phyloP scores from a whole-genome alignment of 30 jellyfish, hydroid and myxozoan genomes.

The Hydra vulgaris region DNA sequence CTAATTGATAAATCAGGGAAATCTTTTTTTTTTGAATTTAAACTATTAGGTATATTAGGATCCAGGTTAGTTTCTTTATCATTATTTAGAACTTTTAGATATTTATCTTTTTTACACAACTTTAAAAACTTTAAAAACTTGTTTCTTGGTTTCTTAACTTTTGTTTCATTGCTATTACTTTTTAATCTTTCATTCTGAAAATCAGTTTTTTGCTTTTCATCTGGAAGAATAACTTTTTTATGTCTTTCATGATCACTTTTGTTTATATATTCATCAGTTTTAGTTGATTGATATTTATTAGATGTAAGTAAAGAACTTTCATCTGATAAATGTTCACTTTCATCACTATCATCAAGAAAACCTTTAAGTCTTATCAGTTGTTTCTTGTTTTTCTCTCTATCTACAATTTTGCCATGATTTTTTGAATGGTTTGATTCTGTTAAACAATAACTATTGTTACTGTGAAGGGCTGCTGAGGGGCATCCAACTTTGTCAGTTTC shows the following conservation, averaged over 20 bases:
- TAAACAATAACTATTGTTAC: too few species aligned
- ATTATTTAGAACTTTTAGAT: neutral
- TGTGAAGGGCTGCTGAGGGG: too few species aligned
- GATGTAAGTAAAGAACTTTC: neutral
- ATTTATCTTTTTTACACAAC: neutral
- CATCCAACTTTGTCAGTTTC: too few species aligned
- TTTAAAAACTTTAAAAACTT: neutral
- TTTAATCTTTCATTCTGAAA: too few species aligned
- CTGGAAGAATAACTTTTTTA: too few species aligned
- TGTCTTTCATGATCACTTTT: neutral
- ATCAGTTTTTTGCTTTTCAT: neutral
- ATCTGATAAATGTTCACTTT: neutral
- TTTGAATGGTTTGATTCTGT: neutral
- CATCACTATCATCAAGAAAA: constrained; percentile 26
- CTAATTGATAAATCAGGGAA: neutral
- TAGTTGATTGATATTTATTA: neutral
- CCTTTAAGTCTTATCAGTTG: constrained; percentile 3
- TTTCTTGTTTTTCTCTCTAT: neutral
- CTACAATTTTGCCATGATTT: neutral
- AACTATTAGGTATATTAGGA: too few species aligned
- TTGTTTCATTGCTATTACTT: too few species aligned
- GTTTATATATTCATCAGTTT: neutral
- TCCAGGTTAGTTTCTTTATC: neutral
- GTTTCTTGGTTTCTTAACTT: neutral
- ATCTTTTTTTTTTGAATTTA: neutral